phyloP scores from a whole-genome alignment of 1,140 invertebrate species.

The Caenorhabditis briggsae region DNA sequence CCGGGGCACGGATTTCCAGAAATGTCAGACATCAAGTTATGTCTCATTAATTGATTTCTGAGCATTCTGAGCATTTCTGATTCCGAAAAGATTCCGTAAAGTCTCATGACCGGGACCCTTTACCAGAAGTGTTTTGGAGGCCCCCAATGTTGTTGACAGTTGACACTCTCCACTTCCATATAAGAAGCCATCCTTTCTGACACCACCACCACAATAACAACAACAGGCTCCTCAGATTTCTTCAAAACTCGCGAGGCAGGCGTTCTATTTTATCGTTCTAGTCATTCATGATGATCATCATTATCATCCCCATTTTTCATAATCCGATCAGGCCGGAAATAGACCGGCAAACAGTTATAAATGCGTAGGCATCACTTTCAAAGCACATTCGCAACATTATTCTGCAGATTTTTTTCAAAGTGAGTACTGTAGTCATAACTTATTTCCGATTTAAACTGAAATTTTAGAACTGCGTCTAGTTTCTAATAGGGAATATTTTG shows the following conservation, averaged over 20 bases:
- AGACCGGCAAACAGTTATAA: conserved; percentile 37
- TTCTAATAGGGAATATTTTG: no score
- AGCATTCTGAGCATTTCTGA: not conserved
- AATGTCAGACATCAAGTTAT: conserved; percentile 22
- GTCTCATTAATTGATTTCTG: not conserved
- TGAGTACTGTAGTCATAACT: no score
- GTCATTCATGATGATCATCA: not conserved
- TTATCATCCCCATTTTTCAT: not conserved
- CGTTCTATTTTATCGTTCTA: not conserved
- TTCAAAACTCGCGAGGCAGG: not conserved
- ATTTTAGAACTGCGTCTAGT: no score
- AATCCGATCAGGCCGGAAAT: conserved; percentile 11
- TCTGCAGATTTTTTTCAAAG: no score
- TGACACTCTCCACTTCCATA: not conserved
- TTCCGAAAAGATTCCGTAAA: no score
- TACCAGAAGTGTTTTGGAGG: no score
- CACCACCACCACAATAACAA: not conserved
- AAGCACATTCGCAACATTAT: not conserved
- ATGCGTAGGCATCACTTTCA: not conserved
- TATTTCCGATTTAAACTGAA: no score
- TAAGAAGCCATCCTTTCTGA: conserved; percentile 17
- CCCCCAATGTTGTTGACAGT: not conserved
- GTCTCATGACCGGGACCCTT: no score
- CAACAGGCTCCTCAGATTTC: conserved; percentile 10
- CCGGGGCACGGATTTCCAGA: not conserved